Evolutionary conservation across 2,113 vertebrate genomes (phyloP).

Genomic region (Myrmecophaga tridactyla): DNA sequence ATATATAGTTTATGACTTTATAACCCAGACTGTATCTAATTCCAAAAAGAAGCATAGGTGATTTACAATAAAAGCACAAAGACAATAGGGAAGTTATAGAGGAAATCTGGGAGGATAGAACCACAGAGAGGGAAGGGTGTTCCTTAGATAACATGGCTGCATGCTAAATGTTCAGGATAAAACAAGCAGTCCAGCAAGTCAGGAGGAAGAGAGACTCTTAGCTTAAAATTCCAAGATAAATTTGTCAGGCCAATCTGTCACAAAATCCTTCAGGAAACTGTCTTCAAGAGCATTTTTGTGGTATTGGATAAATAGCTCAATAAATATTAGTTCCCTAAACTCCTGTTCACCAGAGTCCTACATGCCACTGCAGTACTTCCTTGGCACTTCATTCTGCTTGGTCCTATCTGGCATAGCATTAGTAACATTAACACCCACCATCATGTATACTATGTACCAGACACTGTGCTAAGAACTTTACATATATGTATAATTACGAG

Average conservation of each 20-base stretch:
- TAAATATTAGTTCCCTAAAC: neutral
- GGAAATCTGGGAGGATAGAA: neutral
- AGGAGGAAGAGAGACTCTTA: neutral
- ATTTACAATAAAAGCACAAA: neutral
- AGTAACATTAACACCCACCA: neutral
- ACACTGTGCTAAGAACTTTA: neutral
- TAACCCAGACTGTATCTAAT: neutral
- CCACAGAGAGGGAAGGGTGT: neutral
- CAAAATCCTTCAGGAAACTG: neutral
- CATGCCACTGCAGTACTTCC: neutral
- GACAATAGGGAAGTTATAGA: neutral
- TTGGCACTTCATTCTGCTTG: neutral
- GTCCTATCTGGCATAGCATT: neutral
- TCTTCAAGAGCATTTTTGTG: neutral
- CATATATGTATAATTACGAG: neutral
- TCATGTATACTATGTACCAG: no score
- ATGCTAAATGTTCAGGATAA: neutral
- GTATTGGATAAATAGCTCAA: neutral
- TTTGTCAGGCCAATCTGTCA: neutral
- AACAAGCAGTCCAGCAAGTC: neutral
- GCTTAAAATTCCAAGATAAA: neutral
- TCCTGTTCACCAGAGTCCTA: neutral
- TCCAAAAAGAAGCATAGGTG: neutral
- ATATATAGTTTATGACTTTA: neutral
- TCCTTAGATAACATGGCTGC: neutral